Evolutionary conservation across 2,113 vertebrate genomes (phyloP).

Genomic region (Salvelinus fontinalis): DNA sequence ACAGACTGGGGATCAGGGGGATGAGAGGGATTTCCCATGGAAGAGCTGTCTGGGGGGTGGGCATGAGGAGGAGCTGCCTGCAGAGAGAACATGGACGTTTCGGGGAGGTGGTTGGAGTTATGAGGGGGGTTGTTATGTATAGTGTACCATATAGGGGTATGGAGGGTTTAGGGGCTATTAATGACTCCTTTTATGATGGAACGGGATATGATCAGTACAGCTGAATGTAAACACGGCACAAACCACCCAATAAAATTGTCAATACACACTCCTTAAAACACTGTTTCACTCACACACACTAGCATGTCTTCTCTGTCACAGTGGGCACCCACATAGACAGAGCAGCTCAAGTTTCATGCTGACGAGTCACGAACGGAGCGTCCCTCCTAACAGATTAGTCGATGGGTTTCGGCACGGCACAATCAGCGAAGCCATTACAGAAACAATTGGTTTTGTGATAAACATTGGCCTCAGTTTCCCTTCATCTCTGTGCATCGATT

Average conservation of each 20-base stretch:
- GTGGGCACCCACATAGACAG: conserved; percentile 1
- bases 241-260: conserved; percentile 3
- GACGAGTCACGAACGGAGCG: neutral
- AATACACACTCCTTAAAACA: too few species aligned
- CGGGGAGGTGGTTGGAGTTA: neutral
- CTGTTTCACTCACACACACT: neutral
- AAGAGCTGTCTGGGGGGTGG: neutral
- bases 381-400: neutral
- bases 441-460: conserved; percentile 38
- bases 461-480: conserved; percentile 29
- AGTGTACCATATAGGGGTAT: too few species aligned
- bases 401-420: conserved; percentile 6
- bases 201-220: conserved; percentile 26
- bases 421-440: conserved; percentile 44
- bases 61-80: conserved; percentile 4
- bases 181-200: conserved; percentile 5
- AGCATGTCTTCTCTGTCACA: neutral
- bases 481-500: conserved; percentile 45
- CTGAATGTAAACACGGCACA: conserved; percentile 8
- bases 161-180: neutral
- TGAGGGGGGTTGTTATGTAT: neutral
- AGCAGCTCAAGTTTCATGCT: conserved; percentile 6
- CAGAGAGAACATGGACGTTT: neutral
- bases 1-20: neutral
- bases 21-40: neutral